A percentile compares a stretch with the other conserved stretches of the same genome.
Evolutionary conservation across 2,888 invertebrate genomes (phyloP).

Genomic region (Leistus spinibarbis): DNA sequence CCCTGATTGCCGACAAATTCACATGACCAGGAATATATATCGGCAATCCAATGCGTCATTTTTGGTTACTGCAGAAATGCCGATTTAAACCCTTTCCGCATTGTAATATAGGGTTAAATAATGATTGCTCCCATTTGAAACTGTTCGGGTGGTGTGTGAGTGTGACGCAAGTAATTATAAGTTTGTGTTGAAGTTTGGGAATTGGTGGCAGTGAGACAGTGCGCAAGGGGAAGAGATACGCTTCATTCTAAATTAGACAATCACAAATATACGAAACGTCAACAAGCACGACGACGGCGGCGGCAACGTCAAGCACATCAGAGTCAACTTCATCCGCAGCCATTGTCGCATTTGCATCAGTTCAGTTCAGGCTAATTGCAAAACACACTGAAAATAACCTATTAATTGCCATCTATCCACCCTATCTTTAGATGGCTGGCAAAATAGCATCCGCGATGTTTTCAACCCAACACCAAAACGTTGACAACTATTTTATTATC

Average conservation of each 20-base stretch:
- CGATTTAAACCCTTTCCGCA: not conserved
- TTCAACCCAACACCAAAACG: too few species aligned
- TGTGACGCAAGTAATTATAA: not conserved
- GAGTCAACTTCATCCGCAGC: not conserved
- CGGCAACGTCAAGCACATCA: not conserved
- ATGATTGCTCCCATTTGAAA: not conserved
- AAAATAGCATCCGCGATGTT: not conserved
- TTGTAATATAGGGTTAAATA: not conserved
- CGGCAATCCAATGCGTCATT: too few species aligned
- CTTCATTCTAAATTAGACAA: not conserved
- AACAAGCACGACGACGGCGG: not conserved
- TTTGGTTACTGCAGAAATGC: not conserved
- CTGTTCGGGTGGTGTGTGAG: not conserved
- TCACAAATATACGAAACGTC: not conserved
- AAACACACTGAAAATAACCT: not conserved
- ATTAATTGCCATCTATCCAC: not conserved
- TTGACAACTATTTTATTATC: too few species aligned
- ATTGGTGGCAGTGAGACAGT: too few species aligned
- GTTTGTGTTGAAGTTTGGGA: not conserved
- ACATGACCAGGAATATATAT: too few species aligned
- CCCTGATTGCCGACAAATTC: too few species aligned
- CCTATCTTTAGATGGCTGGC: not conserved
- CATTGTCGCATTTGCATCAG: not conserved
- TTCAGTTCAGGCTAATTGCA: not conserved
- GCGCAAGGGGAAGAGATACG: not conserved